Base-by-base conservation (phyloP, 2,797 vertebrate genomes). In the Peromyscus attwateri region DNA sequence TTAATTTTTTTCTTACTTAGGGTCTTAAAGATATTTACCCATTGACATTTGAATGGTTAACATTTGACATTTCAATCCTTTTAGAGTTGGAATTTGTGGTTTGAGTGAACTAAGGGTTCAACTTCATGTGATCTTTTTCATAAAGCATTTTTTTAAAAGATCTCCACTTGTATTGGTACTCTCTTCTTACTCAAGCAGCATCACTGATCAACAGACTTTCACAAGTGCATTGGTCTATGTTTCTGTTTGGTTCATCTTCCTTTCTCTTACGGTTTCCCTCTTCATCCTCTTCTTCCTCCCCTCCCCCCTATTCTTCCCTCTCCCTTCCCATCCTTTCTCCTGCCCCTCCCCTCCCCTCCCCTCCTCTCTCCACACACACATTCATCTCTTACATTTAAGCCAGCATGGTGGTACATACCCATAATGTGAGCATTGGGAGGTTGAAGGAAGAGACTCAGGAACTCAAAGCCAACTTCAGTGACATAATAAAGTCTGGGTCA, bases 21-120 rank as follows among this genome's bases (percentile, higher is more conserved):
- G 6, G 3, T 81, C 46, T 60, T 77, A 94, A 93, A 92, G 46
- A 25, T 92, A 94, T 64, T 89, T 43, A 49, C 9, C 6, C 70
- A 90, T 40, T 52, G 73, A 79, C 3, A 70, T 87, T 27, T 94
- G 85, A 81, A 88, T 91, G 19, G 16, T 90, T 73, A 77, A 55
- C 16, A 83, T 14, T 16, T 89, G 87, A 87, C 19, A 68, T 55
- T 4, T 90, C 70, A 68, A 25, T 88, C 40, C 25, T 31, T 80
- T 27, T 85, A 66, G 40, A 92, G 40, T 64, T 97, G 66, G 64
- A 46, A 89, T 91, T 70, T 92, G 23, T 95, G 55, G 55, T 43
- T 83, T 88, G 88, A 89, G 46, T 62, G 27, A 75, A 70, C 19
- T 70, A 52, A 79, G 25, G 40, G 76, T 88, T 95, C 27, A 81